Base-by-base conservation (phyloP, 2,888 invertebrate genomes). In the Chalcosyrphus nemorum region DNA sequence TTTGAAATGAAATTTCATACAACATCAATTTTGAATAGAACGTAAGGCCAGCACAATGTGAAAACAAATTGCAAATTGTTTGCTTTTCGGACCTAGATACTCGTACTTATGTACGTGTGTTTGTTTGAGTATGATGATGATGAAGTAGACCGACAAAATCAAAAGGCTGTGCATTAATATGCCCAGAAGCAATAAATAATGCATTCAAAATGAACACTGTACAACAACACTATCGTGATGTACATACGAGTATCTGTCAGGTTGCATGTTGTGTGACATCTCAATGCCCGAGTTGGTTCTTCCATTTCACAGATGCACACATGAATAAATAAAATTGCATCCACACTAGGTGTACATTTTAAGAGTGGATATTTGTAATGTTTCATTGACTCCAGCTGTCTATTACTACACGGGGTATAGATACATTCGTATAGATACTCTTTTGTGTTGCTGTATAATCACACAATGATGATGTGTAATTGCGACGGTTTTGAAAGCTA, bases 181-280 rank as follows among this genome's bases (percentile, higher is more conserved):
- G 38, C 56, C 56, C 19, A 24, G 15, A 32, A 57, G 70, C 56
- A 70, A 70, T 70, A 70, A 70, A 57, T 70, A 57, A 56, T 54
- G 27, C 38, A 54, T 68, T 43, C 68, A 43, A 54, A 66, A 54
- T 68, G 32, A 68, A 57, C 45, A 38, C 29, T 35, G 56, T 57
- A 38, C 29, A n/a, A n/a, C n/a, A n/a, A n/a, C n/a, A n/a, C n/a
- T n/a, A n/a, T n/a, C n/a, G n/a, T n/a, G n/a, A n/a, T 35, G 56
- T 57, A 21, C 50, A 50, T 63, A 65, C 65, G n/a, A n/a, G 65
- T 50, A 52, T 57, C 50, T 71, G 78, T 78, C 78, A 71, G 65
- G 57, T 78, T 65, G 41, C 11, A 71, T 78, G 29, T 32, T 41
- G 29, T 71, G 50, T 57, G 65, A 78, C 71, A 71, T 78, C 17